phyloP scores from a whole-genome alignment of 2,888 invertebrate species.

The Actias luna region DNA sequence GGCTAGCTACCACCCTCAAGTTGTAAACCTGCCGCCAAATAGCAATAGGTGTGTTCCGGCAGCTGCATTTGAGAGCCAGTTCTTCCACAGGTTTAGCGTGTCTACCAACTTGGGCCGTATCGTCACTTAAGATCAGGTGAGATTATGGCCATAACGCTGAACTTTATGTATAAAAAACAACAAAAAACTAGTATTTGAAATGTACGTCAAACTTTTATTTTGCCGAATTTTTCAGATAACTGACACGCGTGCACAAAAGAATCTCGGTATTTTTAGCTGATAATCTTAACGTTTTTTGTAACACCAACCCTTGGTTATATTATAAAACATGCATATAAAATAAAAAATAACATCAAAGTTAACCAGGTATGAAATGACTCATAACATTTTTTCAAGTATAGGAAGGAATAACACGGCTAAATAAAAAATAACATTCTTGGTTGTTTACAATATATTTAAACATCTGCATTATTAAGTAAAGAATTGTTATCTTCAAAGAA shows the following conservation, averaged over 20 bases:
- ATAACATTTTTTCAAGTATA: not conserved
- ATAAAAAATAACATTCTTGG: not conserved
- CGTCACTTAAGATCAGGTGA: too few species aligned
- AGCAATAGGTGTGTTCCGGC: too few species aligned
- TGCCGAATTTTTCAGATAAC: not conserved
- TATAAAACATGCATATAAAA: not conserved
- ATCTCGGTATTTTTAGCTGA: not conserved
- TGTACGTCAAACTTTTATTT: not conserved
- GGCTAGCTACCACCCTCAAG: too few species aligned
- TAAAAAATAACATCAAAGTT: not conserved
- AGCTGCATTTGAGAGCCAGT: too few species aligned
- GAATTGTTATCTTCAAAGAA: not conserved
- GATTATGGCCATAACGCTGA: too few species aligned
- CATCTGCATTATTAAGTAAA: not conserved
- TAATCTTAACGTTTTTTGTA: not conserved
- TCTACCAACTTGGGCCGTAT: too few species aligned
- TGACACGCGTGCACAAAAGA: not conserved
- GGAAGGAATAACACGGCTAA: not conserved
- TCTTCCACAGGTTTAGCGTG: too few species aligned
- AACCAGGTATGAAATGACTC: not conserved
- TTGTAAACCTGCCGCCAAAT: too few species aligned
- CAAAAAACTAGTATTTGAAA: not conserved
- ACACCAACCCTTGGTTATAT: not conserved
- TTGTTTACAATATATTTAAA: not conserved
- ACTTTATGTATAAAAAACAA: too few species aligned